Conservation (phyloP, 2,797 vertebrate species). For the Pempheris klunzingeri region DNA sequence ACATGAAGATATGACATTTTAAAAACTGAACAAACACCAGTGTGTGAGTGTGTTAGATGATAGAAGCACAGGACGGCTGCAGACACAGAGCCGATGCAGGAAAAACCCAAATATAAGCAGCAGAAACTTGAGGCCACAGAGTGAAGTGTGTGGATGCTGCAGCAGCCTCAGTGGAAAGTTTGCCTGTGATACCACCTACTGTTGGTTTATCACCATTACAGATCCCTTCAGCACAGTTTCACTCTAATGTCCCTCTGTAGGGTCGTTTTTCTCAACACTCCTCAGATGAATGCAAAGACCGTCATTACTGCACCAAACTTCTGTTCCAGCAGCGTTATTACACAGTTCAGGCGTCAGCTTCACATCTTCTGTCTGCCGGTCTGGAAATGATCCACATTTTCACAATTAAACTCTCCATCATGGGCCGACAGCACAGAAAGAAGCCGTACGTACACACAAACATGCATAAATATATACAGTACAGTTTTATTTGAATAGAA, state of each 20-base stretch:
- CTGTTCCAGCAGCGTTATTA: not conserved
- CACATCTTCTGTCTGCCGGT: not conserved
- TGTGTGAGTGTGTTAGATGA: not conserved
- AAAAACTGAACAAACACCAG: not conserved
- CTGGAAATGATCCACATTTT: not conserved
- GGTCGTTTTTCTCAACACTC: not conserved
- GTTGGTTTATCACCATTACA: conserved; percentile 13
- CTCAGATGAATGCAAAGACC: not conserved
- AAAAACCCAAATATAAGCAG: not conserved
- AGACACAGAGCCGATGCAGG: not conserved
- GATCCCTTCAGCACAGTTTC: not conserved
- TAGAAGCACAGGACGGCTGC: not conserved
- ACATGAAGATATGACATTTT: not conserved
- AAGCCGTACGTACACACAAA: too few relatives aligned
- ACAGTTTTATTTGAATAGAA: too few relatives aligned
- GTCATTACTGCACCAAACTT: not conserved
- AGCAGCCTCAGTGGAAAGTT: not conserved
- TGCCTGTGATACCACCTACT: conserved; percentile 43
- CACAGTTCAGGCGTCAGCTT: not conserved
- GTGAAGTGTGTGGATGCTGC: too few relatives aligned
- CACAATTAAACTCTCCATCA: too few relatives aligned
- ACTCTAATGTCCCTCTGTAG: too few relatives aligned
- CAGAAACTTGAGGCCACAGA: not conserved
- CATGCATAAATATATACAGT: too few relatives aligned
- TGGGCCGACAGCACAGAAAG: too few relatives aligned